phyloP scores from a whole-genome alignment of 2,797 vertebrate species.

The Delichon dasypus region DNA sequence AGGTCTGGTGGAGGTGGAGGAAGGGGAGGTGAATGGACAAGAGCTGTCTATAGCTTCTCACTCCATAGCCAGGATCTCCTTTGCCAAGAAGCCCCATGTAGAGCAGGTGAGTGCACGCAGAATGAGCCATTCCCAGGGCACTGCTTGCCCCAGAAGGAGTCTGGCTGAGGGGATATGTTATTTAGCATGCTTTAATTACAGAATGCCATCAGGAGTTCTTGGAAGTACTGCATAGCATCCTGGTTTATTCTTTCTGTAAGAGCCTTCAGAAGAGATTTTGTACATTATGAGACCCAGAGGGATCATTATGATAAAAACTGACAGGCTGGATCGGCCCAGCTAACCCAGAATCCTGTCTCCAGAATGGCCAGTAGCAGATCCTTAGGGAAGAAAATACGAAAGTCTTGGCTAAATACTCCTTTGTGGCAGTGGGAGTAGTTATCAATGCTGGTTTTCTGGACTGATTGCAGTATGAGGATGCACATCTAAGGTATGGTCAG shows the following conservation, averaged over 20 bases:
- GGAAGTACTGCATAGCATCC: neutral
- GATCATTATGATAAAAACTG: neutral
- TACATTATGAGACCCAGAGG: neutral
- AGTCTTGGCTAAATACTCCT: neutral
- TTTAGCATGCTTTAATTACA: neutral
- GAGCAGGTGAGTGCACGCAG: slow-evolving; percentile 81
- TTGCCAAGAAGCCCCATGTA: slow-evolving; percentile 89
- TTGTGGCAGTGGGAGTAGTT: neutral
- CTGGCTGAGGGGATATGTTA: neutral
- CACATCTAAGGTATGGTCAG: neutral
- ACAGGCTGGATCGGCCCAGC: neutral
- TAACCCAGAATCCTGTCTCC: neutral
- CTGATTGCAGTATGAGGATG: neutral
- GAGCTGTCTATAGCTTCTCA: slow-evolving; percentile 86
- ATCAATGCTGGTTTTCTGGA: neutral
- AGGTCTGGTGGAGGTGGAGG: slow-evolving; percentile 96
- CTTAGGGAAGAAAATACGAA: neutral
- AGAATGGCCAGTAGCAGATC: neutral
- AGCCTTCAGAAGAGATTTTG: neutral
- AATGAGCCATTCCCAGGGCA: neutral
- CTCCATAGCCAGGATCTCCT: slow-evolving; percentile 88
- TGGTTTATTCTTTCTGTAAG: neutral
- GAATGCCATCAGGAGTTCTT: neutral
- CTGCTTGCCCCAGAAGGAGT: neutral
- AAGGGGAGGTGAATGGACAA: slow-evolving; percentile 89